Conservation (phyloP, 2,888 invertebrate species). For the Troilus luridus region DNA sequence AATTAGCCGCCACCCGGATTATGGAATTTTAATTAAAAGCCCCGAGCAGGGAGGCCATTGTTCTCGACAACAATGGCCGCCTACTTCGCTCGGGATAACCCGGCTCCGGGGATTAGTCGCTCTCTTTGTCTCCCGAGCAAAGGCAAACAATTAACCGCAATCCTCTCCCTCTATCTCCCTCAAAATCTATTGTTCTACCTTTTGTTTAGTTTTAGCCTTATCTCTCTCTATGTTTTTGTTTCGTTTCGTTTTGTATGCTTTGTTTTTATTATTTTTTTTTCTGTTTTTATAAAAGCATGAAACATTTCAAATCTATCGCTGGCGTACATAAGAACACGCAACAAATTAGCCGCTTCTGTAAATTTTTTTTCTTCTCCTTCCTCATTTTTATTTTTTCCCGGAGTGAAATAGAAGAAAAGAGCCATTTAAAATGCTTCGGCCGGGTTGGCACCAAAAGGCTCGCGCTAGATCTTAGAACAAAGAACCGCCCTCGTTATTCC, state of each 20-base stretch:
- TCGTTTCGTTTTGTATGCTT: conserved; percentile 3
- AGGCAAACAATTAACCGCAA: conserved; percentile 57
- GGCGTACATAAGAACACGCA: conserved; percentile 33
- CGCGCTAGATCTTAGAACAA: conserved; percentile 26
- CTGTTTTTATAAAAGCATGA: background rate
- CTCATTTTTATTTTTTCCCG: conserved; percentile 3
- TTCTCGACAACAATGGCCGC: conserved; percentile 32
- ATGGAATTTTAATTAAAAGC: conserved; percentile 58
- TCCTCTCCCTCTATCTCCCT: conserved; percentile 49
- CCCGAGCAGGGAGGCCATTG: background rate
- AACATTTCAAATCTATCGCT: conserved; percentile 58
- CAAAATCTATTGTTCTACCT: conserved; percentile 53
- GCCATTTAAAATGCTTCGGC: conserved; percentile 43
- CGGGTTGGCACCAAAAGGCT: conserved; percentile 15
- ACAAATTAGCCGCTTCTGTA: conserved; percentile 24
- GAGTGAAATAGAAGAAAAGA: conserved; percentile 45
- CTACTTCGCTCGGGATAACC: conserved; percentile 34
- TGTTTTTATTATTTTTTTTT: conserved; percentile 27
- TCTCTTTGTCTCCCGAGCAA: conserved; percentile 25
- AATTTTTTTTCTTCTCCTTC: background rate
- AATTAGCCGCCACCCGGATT: conserved; percentile 56
- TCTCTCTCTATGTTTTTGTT: conserved; percentile 17
- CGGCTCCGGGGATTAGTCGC: conserved; percentile 41
- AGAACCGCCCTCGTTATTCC: background rate
- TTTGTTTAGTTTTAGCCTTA: conserved; percentile 52